These are phyloP conservation scores for Toxotes chatareus DNA, from an alignment of 2,113 vertebrate species.

Conservation along the genomic window DNA sequence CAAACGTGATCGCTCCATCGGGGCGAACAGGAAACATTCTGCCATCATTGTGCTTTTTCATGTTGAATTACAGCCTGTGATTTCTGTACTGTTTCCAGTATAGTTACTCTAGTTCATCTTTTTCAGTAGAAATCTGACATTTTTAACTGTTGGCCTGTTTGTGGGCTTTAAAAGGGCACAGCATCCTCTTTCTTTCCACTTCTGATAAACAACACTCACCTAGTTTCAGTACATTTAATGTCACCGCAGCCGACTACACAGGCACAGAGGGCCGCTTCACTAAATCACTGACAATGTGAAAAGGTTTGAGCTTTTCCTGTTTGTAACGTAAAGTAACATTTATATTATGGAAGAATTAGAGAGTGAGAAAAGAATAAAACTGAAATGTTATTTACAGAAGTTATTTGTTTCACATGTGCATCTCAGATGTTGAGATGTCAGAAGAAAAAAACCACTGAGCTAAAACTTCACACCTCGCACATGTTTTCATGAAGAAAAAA, in stretches of 20 bases:
- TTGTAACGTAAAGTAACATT: background rate
- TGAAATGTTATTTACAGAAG: no score
- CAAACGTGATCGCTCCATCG: no score
- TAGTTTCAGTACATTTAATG: background rate
- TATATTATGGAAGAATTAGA: background rate
- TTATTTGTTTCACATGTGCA: background rate
- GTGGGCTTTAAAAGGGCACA: conserved; percentile 8
- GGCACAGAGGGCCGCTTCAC: background rate
- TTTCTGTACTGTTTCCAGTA: no score
- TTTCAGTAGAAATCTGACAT: background rate
- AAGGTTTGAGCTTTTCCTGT: background rate
- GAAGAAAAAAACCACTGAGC: background rate
- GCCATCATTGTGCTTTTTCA: no score
- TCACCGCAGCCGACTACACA: conserved; percentile 15
- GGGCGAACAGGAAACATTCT: no score
- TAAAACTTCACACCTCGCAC: background rate
- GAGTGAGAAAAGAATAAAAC: background rate
- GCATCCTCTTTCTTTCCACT: background rate
- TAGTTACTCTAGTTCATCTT: background rate
- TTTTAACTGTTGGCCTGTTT: background rate
- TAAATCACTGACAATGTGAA: background rate
- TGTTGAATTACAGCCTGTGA: no score
- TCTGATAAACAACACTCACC: conserved; percentile 8
- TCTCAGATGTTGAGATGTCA: background rate
- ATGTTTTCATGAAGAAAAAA: background rate